Evolutionary conservation across 2,797 vertebrate genomes (phyloP).

Genomic region (Kryptolebias ocellatus): DNA sequence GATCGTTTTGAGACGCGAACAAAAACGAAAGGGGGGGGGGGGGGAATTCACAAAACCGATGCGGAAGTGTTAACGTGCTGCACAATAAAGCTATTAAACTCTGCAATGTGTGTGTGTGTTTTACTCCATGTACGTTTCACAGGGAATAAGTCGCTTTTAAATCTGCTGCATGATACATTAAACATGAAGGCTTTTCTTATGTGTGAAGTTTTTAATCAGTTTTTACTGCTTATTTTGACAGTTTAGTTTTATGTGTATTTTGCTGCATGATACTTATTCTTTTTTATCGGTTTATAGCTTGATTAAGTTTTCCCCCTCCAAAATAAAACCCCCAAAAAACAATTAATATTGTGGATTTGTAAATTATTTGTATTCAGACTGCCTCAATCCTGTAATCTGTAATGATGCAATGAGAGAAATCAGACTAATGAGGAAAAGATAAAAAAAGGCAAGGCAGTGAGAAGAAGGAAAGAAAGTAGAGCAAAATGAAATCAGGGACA

Average conservation of each 20-base stretch:
- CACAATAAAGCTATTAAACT: too few species aligned
- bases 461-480: neutral
- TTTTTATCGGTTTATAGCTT: neutral
- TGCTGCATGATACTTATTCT: neutral
- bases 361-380: conserved; percentile 34
- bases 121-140: too few species aligned
- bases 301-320: neutral
- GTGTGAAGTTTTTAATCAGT: too few species aligned
- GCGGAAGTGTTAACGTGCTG: too few species aligned
- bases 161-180: too few species aligned
- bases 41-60: too few species aligned
- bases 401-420: conserved; percentile 12
- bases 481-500: too few species aligned
- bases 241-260: neutral
- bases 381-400: conserved; percentile 20
- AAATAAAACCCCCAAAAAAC: neutral
- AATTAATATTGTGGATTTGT: conserved; percentile 11
- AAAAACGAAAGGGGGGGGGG: too few species aligned
- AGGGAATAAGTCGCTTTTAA: too few species aligned
- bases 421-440: neutral
- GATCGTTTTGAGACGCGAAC: too few species aligned
- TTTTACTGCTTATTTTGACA: neutral
- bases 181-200: too few species aligned
- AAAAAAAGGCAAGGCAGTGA: neutral
- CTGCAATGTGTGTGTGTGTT: too few species aligned